Conservation (phyloP, 2,113 vertebrate genomes). For the Phyllostomus discolor region DNA sequence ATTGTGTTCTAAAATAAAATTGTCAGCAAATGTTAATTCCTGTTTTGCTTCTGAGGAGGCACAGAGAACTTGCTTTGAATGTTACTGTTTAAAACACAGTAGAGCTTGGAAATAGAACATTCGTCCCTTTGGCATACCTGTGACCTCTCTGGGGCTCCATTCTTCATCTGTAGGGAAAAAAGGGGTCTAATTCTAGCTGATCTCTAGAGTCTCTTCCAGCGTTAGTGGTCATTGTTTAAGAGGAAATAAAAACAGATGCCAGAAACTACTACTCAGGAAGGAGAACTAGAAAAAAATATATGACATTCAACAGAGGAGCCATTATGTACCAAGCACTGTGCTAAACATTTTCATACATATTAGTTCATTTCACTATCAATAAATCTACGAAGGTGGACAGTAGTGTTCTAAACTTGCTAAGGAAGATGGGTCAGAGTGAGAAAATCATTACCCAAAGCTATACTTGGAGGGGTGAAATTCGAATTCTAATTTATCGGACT, state of each 20-base stretch:
- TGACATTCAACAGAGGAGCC: neutral
- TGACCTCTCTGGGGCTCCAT: neutral
- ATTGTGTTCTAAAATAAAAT: conserved; percentile 50
- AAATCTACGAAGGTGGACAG: neutral
- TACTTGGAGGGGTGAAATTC: neutral
- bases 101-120: conserved; percentile 10
- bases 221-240: neutral
- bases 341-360: neutral
- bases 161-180: neutral
- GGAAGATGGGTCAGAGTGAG: neutral
- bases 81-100: conserved; percentile 36
- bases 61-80: conserved; percentile 15
- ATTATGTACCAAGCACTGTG: neutral
- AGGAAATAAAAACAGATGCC: neutral
- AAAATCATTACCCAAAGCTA: neutral
- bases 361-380: neutral
- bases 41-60: neutral
- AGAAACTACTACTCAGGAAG: neutral
- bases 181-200: neutral
- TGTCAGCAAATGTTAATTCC: conserved; percentile 45
- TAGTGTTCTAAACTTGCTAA: neutral
- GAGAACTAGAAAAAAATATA: neutral
- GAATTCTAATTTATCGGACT: neutral
- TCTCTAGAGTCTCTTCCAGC: neutral
- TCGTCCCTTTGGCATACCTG: neutral